A percentile compares a stretch with the other conserved stretches of the same genome.
Conservation (phyloP, 2,797 vertebrate species). For the Mallotus villosus region DNA sequence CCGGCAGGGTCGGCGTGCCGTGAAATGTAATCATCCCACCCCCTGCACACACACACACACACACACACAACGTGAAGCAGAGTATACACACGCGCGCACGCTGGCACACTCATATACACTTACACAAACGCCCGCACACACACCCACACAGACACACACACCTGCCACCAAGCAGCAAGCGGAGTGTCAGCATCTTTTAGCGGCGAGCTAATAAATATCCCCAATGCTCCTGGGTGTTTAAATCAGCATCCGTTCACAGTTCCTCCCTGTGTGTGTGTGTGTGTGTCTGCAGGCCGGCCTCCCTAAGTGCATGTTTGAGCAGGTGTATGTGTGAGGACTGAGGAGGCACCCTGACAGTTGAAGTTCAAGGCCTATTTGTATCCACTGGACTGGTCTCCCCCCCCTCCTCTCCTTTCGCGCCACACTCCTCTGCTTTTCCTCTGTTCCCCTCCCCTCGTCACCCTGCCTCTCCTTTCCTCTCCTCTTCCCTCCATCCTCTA, state of each 20-base stretch:
- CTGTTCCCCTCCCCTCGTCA: neutral
- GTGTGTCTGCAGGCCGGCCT: conserved; percentile 9
- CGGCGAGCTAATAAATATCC: conserved; percentile 52
- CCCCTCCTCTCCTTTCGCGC: neutral
- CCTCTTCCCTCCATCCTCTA: too few relatives aligned
- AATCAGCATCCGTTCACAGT: conserved; percentile 32
- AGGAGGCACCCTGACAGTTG: conserved; percentile 6
- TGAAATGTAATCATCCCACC: conserved; percentile 31
- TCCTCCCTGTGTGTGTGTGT: conserved; percentile 3
- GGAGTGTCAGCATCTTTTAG: conserved; percentile 56
- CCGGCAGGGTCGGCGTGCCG: conserved; percentile 20
- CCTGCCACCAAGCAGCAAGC: conserved; percentile 37
- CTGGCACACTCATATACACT: conserved; percentile 10
- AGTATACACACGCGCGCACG: conserved; percentile 9
- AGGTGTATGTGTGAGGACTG: conserved; percentile 6
- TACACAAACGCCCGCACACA: conserved; percentile 7
- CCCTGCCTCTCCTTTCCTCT: neutral
- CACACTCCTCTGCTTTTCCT: neutral
- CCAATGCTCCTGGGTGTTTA: conserved; percentile 36
- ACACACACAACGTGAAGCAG: neutral
- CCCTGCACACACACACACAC: conserved; percentile 20
- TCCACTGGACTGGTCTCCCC: conserved; percentile 4
- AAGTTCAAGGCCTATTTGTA: conserved; percentile 6
- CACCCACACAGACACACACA: conserved; percentile 32
- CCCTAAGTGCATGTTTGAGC: conserved; percentile 16